These are phyloP conservation scores for Ochropacha duplaris DNA, from an alignment of 2,888 invertebrate species.

Conservation along the genomic window DNA sequence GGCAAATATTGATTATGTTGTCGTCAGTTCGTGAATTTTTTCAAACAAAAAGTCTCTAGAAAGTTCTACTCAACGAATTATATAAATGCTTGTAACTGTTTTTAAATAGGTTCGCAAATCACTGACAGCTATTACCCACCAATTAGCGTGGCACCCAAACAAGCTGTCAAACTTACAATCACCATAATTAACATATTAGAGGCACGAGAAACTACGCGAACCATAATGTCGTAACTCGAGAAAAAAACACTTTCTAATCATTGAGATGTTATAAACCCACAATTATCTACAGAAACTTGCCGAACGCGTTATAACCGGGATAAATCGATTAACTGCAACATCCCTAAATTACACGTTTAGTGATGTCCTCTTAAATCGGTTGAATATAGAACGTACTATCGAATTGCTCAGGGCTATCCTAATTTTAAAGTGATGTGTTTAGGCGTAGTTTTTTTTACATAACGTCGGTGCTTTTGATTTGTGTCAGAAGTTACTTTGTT, in stretches of 20 bases:
- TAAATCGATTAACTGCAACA: background rate
- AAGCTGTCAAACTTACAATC: slow-evolving; percentile 13
- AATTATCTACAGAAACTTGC: slow-evolving; percentile 41
- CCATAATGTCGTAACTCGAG: background rate
- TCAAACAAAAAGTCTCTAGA: background rate
- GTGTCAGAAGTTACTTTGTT: background rate
- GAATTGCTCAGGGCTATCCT: slow-evolving; percentile 36
- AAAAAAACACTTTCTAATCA: slow-evolving; percentile 32
- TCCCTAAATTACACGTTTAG: background rate
- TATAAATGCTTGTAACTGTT: background rate
- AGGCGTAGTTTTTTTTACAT: slow-evolving; percentile 43
- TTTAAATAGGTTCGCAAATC: slow-evolving; percentile 5
- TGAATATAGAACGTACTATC: slow-evolving; percentile 6
- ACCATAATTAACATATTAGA: slow-evolving; percentile 14
- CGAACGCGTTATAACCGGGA: slow-evolving; percentile 1
- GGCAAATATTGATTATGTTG: no score
- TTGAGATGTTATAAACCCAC: slow-evolving; percentile 35
- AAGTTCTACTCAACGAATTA: background rate
- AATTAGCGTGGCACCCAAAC: slow-evolving; percentile 13
- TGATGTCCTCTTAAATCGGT: background rate
- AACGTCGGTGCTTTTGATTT: slow-evolving; percentile 48
- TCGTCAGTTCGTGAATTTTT: background rate
- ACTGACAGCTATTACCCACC: slow-evolving; percentile 14
- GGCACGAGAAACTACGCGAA: slow-evolving; percentile 3
- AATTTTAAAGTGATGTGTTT: slow-evolving; percentile 59